Conservation (phyloP, 2,113 vertebrate genomes). For the Herpetotheres cachinnans region DNA sequence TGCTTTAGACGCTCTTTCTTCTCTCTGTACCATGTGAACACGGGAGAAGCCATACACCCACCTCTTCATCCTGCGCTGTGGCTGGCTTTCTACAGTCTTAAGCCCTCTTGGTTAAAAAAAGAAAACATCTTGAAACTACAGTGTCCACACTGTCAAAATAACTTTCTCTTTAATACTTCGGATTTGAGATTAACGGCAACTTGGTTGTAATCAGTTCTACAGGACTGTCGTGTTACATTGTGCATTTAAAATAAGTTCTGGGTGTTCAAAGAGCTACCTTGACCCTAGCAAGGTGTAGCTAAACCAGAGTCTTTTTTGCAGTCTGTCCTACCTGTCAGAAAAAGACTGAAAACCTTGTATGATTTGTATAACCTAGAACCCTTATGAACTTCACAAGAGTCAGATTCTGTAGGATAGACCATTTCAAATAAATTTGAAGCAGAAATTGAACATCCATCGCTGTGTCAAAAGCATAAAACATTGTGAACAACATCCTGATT, state of each 20-base stretch:
- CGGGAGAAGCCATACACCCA: accelerated
- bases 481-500: not conserved
- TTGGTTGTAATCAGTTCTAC: not conserved
- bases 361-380: not conserved
- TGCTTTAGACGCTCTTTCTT: not conserved
- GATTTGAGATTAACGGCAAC: not conserved
- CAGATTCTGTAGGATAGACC: not conserved
- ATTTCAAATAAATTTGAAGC: not conserved
- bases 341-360: not conserved
- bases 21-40: not conserved
- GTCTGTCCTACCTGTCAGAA: not conserved
- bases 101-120: not conserved
- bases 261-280: not conserved
- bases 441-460: not conserved
- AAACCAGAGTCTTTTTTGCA: not conserved
- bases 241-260: not conserved
- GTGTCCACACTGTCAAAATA: not conserved
- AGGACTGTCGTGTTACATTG: not conserved
- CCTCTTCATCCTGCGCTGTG: not conserved
- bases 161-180: not conserved
- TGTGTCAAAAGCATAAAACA: not conserved
- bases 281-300: not conserved
- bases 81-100: not conserved
- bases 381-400: not conserved
- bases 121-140: not conserved